Conservation (phyloP, 2,888 invertebrate species). For the Chloroclystis v-ata region DNA sequence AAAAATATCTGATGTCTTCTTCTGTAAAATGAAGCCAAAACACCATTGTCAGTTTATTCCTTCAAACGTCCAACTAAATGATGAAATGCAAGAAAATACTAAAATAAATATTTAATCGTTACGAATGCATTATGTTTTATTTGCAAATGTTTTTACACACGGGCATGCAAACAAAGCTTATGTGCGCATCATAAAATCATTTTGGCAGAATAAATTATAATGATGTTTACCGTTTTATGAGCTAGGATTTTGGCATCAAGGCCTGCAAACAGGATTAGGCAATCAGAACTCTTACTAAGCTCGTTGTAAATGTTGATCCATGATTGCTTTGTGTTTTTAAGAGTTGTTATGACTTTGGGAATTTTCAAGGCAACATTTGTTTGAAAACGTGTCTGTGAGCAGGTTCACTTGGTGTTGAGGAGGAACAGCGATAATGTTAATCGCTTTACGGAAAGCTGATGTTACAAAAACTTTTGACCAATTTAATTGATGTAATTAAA, state of each 20-base stretch:
- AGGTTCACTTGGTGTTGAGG: too few species aligned
- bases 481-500: too few species aligned
- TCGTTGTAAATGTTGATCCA: constrained; percentile 22
- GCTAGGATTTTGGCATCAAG: constrained; percentile 46
- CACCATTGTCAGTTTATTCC: too few species aligned
- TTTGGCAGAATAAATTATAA: constrained; percentile 55
- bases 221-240: constrained; percentile 8
- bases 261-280: constrained; percentile 42
- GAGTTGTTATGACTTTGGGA: constrained; percentile 1
- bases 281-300: constrained; percentile 28
- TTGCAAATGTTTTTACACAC: constrained; percentile 23
- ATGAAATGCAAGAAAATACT: too few species aligned
- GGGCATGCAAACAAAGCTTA: constrained; percentile 21
- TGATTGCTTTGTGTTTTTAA: constrained; percentile 8
- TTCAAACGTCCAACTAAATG: too few species aligned
- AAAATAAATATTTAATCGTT: neutral
- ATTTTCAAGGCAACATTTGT: constrained; percentile 2
- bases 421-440: too few species aligned
- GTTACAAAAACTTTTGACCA: too few species aligned
- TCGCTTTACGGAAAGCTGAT: too few species aligned
- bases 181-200: constrained; percentile 38
- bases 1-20: too few species aligned
- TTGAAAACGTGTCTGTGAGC: too few species aligned
- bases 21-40: too few species aligned
- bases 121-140: neutral